A percentile compares a stretch with the other conserved stretches of the same genome.
Conservation (phyloP, 2,113 vertebrate species). For the Erythrocercus mccallii region DNA sequence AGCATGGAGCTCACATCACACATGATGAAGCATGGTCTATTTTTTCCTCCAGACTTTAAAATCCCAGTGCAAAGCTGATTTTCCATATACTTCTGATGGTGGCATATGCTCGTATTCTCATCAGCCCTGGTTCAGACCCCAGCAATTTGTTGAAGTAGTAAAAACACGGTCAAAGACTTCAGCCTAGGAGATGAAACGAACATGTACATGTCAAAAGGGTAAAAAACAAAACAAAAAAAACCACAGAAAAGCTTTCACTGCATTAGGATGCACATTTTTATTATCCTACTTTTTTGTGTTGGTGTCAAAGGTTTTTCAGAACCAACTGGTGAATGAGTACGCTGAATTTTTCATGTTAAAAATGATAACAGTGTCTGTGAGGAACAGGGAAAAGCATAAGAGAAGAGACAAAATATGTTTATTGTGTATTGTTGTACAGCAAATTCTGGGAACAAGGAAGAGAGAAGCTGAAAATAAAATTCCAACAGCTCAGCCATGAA, state of each 20-base stretch:
- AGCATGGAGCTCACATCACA: background rate
- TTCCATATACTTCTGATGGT: background rate
- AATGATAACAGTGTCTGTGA: background rate
- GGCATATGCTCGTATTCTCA: rapidly evolving
- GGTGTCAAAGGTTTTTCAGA: background rate
- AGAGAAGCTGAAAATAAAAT: background rate
- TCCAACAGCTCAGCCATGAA: background rate
- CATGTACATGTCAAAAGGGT: background rate
- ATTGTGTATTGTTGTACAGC: background rate
- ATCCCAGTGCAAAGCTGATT: background rate
- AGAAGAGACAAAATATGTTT: background rate
- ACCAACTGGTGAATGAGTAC: background rate
- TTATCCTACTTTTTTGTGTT: background rate
- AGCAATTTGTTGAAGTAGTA: background rate
- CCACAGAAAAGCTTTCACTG: background rate
- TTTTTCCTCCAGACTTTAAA: background rate
- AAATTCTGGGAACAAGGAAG: background rate
- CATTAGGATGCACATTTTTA: rapidly evolving
- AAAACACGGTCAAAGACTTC: background rate
- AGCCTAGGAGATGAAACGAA: background rate
- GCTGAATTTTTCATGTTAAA: background rate
- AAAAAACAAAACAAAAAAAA: background rate
- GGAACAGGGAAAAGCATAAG: background rate
- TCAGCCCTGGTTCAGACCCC: background rate
- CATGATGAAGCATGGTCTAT: rapidly evolving